These are phyloP conservation scores for Tamias sibiricus DNA, from an alignment of 2,113 vertebrate species.

Conservation along the genomic window DNA sequence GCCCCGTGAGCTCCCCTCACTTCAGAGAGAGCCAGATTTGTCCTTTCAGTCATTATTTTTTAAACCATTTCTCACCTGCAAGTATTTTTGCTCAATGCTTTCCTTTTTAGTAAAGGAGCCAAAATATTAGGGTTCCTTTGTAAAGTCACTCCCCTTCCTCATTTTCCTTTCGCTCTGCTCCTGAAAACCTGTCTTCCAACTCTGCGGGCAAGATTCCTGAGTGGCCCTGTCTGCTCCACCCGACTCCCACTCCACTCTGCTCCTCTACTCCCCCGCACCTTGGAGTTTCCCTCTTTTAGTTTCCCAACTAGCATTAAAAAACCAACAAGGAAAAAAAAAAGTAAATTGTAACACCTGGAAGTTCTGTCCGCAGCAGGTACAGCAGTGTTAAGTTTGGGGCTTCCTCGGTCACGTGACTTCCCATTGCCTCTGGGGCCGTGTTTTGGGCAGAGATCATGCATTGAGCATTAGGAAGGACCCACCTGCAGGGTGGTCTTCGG, in stretches of 20 bases:
- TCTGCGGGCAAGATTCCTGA: no score
- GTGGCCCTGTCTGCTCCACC: background rate
- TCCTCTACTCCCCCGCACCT: background rate
- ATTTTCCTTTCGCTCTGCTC: background rate
- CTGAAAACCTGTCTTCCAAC: background rate
- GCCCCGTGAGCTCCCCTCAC: constrained; percentile 72
- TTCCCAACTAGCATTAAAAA: background rate
- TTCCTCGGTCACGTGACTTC: background rate
- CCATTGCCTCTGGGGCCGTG: background rate
- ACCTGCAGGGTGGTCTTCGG: background rate
- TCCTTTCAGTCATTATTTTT: background rate
- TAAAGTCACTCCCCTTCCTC: background rate
- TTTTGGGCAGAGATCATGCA: background rate
- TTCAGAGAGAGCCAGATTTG: constrained; percentile 69
- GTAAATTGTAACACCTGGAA: background rate
- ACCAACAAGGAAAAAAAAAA: background rate
- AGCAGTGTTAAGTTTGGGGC: background rate
- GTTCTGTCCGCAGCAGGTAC: background rate
- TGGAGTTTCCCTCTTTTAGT: background rate
- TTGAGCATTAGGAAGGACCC: background rate
- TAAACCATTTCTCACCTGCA: constrained; percentile 78
- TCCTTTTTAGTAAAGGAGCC: constrained; percentile 17
- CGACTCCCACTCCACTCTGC: background rate
- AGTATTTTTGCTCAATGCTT: constrained; percentile 68
- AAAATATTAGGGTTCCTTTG: background rate